Base-by-base conservation (phyloP, 2,888 invertebrate species). In the Nemotelus nigrinus region DNA sequence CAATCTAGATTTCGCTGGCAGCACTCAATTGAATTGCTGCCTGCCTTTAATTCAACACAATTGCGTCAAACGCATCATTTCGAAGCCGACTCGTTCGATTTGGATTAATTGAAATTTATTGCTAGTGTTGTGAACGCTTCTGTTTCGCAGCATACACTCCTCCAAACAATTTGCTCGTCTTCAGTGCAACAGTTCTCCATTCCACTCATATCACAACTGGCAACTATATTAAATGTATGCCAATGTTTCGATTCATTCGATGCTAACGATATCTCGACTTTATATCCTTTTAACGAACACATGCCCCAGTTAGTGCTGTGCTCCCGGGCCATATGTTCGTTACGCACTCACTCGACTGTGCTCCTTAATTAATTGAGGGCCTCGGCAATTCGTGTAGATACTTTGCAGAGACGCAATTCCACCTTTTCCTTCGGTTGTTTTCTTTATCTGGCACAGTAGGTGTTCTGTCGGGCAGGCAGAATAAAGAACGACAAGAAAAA, bases 51-150 rank as follows among this genome's bases (percentile, higher is more conserved):
- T 78, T 78, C 75, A 78, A 78, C 71, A 76, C 78, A 78, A 78
- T 78, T 78, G 78, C 75, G 78, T 78, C 70, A 76, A 78, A 78
- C 76, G 64, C 78, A 78, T 78, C 78, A 64, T 71, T 76, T 71
- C 64, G 55, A 64, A 71, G 57, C 76, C 63, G 70, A 55, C 76
- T 65, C 60, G 41, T 76, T 55, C 67, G 65, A 64, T 76, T 64
- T 43, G 57, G 68, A 67, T 78, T 78, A 76, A 78, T 78, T 76
- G 78, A 78, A 78, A 78, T 78, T 78, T 75, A 78, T 78, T 78
- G 55, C 76, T 67, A 55, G 48, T 57, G 57, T 43, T 25, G 60
- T n/a, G 53, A n/a, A 10, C 45, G 64, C 10, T 45, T 64, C 45
- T 7, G 64, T n/a, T 44, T 44, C 25, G 3, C 57, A 57, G n/a